Base-by-base conservation (phyloP, 1,140 invertebrate species). In the Maconellicoccus hirsutus region DNA sequence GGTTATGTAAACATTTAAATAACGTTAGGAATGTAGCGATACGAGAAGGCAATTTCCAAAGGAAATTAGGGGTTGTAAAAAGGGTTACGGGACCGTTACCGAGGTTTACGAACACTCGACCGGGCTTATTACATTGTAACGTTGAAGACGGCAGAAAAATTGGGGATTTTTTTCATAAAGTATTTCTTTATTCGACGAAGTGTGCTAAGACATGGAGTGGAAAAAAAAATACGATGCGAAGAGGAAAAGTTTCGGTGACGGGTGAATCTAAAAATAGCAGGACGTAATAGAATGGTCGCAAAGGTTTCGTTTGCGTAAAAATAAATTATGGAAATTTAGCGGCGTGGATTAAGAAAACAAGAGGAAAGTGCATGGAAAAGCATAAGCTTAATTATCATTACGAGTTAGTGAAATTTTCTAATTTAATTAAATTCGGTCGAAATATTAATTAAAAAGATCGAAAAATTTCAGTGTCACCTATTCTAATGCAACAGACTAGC, bases 261-360 rank as follows among this genome's bases (percentile, higher is more conserved):
- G 29, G 12, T 12, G 29, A 33, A 33, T 33, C 3, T 33, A 33
- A 33, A 33, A 33, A 33, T 3, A 33, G 29, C 42, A 52, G n/a
- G 33, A 38, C 14, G 33, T 52, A 52, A 52, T 16, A 19, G n/a
- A 52, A 52, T 52, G n/a, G 12, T 52, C 42, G 42, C 3, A 52
- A 52, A 52, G n/a, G 42, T 52, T 52, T 52, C 42, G 10, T 52
- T 52, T 3, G 42, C 6, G 42, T 52, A 52, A 52, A 52, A 52
- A 52, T 52, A 52, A 52, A 52, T 52, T 52, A 52, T 52, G 42
- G 42, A 52, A 52, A 52, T 52, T 52, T 52, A 52, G 16, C n/a
- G n/a, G 42, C 4, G 16, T 19, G 42, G 42, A 52, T 52, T 52
- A 52, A 52, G 42, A 52, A 38, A 38, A 52, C 42, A 16, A 52